These are phyloP conservation scores for Apogon hyalosoma DNA, from an alignment of 2,797 vertebrate species.

Conservation along the genomic window DNA sequence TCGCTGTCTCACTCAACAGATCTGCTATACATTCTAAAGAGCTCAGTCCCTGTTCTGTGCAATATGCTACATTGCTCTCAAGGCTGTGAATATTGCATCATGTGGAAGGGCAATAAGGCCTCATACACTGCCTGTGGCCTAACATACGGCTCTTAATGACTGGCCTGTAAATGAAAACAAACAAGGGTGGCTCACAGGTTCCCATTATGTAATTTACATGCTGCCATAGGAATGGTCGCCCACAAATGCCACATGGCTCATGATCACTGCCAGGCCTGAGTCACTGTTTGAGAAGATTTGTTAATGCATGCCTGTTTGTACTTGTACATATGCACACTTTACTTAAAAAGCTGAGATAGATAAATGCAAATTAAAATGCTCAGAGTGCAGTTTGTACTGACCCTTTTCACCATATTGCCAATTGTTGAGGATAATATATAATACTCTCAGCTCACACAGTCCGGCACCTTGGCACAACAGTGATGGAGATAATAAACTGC, in stretches of 20 bases:
- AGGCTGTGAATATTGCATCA: slow-evolving; percentile 46
- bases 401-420: slow-evolving; percentile 1
- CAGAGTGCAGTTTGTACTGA: slow-evolving; percentile 15
- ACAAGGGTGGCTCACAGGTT: slow-evolving; percentile 61
- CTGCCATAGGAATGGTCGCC: slow-evolving; percentile 62
- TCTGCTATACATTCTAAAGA: slow-evolving; percentile 21
- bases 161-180: slow-evolving; percentile 65
- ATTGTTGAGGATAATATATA: slow-evolving; percentile 29
- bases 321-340: slow-evolving; percentile 1
- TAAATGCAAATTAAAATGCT: not conserved
- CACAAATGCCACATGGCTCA: slow-evolving; percentile 54
- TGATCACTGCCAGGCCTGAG: slow-evolving; percentile 35
- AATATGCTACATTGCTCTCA: slow-evolving; percentile 41
- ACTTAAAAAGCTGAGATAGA: slow-evolving; percentile 14
- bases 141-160: slow-evolving; percentile 53
- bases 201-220: slow-evolving; percentile 64
- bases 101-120: slow-evolving; percentile 37
- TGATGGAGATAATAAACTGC: slow-evolving; percentile 30
- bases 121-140: slow-evolving; percentile 41
- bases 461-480: slow-evolving; percentile 28
- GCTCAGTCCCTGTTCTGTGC: slow-evolving; percentile 13
- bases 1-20: slow-evolving; percentile 11
- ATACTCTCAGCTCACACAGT: slow-evolving; percentile 12
- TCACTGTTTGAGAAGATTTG: slow-evolving; percentile 30
- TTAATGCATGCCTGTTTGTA: slow-evolving; percentile 4